Percentiles rank a stretch among this genome's conserved stretches.
phyloP scores from a whole-genome alignment of 2,113 vertebrate species.

The Bubo bubo region DNA sequence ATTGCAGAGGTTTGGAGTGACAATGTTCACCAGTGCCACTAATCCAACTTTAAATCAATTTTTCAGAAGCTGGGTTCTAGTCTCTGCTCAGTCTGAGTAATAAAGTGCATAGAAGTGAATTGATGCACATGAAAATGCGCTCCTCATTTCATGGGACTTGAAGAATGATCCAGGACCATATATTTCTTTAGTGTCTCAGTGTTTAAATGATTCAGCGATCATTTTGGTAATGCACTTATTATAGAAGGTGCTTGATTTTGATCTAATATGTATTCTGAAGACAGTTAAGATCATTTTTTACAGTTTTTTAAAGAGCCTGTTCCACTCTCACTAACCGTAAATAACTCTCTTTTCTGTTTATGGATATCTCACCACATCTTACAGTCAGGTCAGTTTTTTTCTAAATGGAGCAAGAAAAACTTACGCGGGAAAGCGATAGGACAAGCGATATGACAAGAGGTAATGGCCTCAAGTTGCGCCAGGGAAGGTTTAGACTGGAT shows the following conservation, averaged over 20 bases:
- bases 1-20: neutral
- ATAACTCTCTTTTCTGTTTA: neutral
- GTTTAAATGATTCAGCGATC: neutral
- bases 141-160: neutral
- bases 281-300: neutral
- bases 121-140: neutral
- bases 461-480: no score
- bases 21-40: neutral
- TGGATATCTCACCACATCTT: neutral
- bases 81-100: neutral
- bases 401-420: neutral
- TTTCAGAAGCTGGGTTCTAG: neutral
- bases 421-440: neutral
- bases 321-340: neutral
- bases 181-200: neutral
- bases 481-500: no score
- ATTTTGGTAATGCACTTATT: neutral
- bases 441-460: no score
- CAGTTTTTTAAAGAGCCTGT: neutral
- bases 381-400: neutral
- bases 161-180: neutral
- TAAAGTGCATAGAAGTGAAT: neutral
- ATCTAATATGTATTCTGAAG: neutral
- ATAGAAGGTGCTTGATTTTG: neutral
- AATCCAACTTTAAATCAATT: neutral